Percentiles rank a stretch among this genome's conserved stretches.
Conservation (phyloP, 2,888 invertebrate species). For the Drosophila merina region DNA sequence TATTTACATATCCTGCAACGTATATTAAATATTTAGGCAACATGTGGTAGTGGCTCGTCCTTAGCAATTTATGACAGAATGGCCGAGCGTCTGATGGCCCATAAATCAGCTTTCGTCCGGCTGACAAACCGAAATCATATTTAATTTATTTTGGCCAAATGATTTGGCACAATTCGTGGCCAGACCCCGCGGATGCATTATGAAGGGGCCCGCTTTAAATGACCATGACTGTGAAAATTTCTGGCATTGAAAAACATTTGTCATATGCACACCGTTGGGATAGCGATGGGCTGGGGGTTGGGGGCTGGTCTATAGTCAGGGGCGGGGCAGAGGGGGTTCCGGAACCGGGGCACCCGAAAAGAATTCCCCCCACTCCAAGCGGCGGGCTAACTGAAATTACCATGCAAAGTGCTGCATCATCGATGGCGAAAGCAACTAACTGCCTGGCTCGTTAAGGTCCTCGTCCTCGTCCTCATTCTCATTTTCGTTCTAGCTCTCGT, state of each 20-base stretch:
- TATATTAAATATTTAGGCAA: slow-evolving; percentile 22
- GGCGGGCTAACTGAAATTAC: slow-evolving; percentile 54
- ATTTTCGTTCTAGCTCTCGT: slow-evolving; percentile 46
- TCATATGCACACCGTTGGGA: slow-evolving; percentile 45
- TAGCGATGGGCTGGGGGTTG: neutral
- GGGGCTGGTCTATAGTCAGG: slow-evolving; percentile 16
- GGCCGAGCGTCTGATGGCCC: slow-evolving; percentile 34
- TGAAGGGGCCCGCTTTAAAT: slow-evolving; percentile 58
- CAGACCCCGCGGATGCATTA: slow-evolving; percentile 30
- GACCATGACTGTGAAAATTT: slow-evolving; percentile 64
- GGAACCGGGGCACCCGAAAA: slow-evolving; percentile 28
- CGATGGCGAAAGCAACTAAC: slow-evolving; percentile 59
- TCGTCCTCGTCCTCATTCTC: slow-evolving; percentile 55
- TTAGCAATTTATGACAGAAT: slow-evolving; percentile 27
- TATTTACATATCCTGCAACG: neutral
- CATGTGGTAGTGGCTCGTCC: slow-evolving; percentile 35
- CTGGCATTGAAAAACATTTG: slow-evolving; percentile 64
- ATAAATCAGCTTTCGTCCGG: slow-evolving; percentile 52
- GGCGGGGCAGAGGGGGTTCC: slow-evolving; percentile 15
- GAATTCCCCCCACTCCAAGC: slow-evolving; percentile 6
- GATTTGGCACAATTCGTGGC: slow-evolving; percentile 54
- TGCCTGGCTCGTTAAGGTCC: slow-evolving; percentile 78
- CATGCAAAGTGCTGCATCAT: slow-evolving; percentile 71
- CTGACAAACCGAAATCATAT: slow-evolving; percentile 52
- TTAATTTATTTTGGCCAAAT: slow-evolving; percentile 60